Evolutionary conservation across 2,797 vertebrate species (phyloP).

Genomic region (Gadopsis marmoratus): DNA sequence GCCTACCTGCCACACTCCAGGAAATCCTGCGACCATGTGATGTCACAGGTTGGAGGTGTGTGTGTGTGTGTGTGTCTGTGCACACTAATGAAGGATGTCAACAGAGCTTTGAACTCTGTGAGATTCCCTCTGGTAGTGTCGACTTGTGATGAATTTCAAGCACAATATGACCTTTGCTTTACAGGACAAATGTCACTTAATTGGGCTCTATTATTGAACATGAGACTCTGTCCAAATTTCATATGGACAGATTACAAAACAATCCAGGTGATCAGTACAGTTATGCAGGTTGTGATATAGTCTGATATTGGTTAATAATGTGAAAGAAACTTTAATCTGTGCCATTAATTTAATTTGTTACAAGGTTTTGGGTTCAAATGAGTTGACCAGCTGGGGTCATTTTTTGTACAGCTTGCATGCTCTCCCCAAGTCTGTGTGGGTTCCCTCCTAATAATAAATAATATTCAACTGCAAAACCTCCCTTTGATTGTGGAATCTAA

Average conservation of each 20-base stretch:
- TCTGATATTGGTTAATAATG: background rate
- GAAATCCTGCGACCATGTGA: background rate
- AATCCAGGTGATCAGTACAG: background rate
- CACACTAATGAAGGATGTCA: background rate
- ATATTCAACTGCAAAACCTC: background rate
- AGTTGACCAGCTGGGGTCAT: background rate
- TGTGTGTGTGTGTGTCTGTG: conserved; percentile 2
- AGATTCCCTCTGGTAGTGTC: background rate
- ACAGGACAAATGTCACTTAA: conserved; percentile 18
- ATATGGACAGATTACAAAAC: background rate
- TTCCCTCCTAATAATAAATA: background rate
- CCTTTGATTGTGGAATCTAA: background rate
- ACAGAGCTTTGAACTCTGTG: conserved; percentile 16
- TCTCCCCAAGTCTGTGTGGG: background rate
- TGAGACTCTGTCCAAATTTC: background rate
- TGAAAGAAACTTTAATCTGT: background rate
- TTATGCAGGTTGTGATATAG: background rate
- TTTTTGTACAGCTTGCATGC: background rate
- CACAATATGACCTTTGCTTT: conserved; percentile 4
- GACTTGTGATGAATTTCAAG: conserved; percentile 24
- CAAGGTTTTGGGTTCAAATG: background rate
- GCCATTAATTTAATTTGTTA: background rate
- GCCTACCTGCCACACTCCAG: background rate
- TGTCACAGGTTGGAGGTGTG: background rate
- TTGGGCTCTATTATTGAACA: background rate